phyloP scores from a whole-genome alignment of 1,140 invertebrate genomes.

The Dinothrombium tinctorium region DNA sequence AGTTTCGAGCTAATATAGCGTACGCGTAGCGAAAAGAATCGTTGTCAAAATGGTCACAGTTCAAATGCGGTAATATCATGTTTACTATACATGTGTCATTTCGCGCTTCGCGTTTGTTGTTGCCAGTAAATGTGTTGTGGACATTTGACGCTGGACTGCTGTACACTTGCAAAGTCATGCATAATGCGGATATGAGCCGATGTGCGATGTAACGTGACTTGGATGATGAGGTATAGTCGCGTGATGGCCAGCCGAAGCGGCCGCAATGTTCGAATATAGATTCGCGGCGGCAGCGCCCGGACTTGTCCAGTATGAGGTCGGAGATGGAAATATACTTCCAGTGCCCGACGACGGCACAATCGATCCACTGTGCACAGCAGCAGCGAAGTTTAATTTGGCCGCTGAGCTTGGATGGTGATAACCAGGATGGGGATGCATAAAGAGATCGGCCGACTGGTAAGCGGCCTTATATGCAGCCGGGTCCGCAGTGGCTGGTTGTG shows the following conservation, averaged over 20 bases:
- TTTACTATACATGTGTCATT: no score
- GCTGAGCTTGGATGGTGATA: constrained; percentile 23
- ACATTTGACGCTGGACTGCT: no score
- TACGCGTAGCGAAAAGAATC: no score
- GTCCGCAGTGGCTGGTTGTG: constrained; percentile 49
- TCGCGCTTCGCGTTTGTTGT: no score
- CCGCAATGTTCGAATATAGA: constrained; percentile 50
- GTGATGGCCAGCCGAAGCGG: constrained; percentile 29
- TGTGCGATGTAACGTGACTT: constrained; percentile 51
- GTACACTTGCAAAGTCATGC: no score
- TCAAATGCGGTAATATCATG: no score
- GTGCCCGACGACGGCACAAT: constrained; percentile 46
- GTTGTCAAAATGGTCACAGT: no score
- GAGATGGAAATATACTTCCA: constrained; percentile 70
- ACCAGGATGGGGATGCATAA: constrained; percentile 12
- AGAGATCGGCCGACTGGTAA: constrained; percentile 64
- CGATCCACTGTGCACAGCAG: constrained; percentile 30
- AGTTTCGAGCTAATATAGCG: no score
- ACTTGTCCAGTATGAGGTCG: constrained; percentile 67
- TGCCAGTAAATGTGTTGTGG: no score
- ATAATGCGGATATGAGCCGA: constrained; percentile 72
- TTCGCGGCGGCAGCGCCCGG: constrained; percentile 37
- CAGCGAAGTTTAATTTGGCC: constrained; percentile 78
- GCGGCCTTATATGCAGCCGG: constrained; percentile 57
- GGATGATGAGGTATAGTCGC: constrained; percentile 34